Percentiles rank a stretch among this genome's conserved stretches.
Evolutionary conservation across 2,888 invertebrate species (phyloP).

Genomic region (Eulithis testata): DNA sequence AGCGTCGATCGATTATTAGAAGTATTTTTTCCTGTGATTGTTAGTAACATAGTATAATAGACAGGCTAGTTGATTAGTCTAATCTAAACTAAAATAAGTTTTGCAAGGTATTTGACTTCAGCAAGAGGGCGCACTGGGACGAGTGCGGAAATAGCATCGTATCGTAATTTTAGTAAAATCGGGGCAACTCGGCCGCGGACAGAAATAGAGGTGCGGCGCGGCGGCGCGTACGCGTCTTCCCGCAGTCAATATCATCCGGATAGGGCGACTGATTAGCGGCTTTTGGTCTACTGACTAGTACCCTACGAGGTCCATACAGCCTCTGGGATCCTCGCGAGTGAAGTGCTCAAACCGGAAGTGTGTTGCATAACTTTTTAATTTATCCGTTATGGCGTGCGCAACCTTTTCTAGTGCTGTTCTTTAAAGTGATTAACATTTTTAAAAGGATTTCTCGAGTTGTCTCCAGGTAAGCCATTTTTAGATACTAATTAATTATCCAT

Average conservation of each 20-base stretch:
- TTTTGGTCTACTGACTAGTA: conserved; percentile 44
- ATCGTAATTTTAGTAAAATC: conserved; percentile 84
- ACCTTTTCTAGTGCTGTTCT: conserved; percentile 45
- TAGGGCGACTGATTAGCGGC: conserved; percentile 78
- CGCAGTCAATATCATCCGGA: conserved; percentile 81
- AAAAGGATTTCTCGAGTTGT: conserved; percentile 28
- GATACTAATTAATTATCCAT: background rate
- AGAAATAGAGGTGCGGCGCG: conserved; percentile 73
- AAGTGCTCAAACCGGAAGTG: conserved; percentile 48
- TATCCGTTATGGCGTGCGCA: conserved; percentile 48
- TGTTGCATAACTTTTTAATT: conserved; percentile 61
- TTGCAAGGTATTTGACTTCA: conserved; percentile 68
- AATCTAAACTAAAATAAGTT: conserved; percentile 39
- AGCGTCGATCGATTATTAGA: too few species aligned
- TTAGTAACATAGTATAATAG: background rate
- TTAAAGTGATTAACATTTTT: conserved; percentile 40
- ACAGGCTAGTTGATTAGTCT: conserved; percentile 21
- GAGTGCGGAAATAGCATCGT: conserved; percentile 83
- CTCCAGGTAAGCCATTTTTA: conserved; percentile 26
- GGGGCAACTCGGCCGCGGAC: conserved; percentile 83
- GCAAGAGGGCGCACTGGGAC: conserved; percentile 67
- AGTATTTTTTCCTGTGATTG: too few species aligned
- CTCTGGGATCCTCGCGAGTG: conserved; percentile 55
- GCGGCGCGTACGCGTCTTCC: conserved; percentile 68
- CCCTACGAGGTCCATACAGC: conserved; percentile 37